phyloP scores from a whole-genome alignment of 2,113 vertebrate species.

The Burhinus bistriatus region DNA sequence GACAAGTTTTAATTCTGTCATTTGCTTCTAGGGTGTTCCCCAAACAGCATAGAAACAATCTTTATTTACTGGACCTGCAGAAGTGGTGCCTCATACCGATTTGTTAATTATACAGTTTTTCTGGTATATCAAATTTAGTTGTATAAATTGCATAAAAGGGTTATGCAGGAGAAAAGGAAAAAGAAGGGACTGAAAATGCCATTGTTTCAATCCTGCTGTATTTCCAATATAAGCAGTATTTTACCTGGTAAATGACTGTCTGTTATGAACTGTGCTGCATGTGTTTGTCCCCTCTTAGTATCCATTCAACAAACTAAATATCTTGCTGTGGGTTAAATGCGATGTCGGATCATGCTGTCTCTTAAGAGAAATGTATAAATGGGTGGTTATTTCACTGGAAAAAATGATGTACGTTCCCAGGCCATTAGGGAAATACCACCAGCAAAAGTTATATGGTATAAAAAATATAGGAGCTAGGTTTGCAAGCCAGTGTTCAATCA shows the following conservation, averaged over 20 bases:
- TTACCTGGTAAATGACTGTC: background rate
- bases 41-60: background rate
- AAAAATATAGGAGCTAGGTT: constrained; percentile 47
- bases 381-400: constrained; percentile 38
- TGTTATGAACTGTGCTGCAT: background rate
- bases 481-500: constrained; percentile 63
- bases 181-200: background rate
- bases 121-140: background rate
- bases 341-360: constrained; percentile 30
- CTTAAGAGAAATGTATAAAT: constrained; percentile 52
- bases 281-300: background rate
- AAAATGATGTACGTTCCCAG: constrained; percentile 17
- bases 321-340: constrained; percentile 47
- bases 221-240: background rate
- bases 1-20: background rate
- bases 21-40: background rate
- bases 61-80: background rate
- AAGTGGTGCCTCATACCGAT: background rate
- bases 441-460: constrained; percentile 27
- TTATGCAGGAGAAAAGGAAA: background rate
- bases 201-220: background rate
- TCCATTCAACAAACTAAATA: constrained; percentile 12
- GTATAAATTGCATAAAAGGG: background rate
- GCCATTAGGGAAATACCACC: constrained; percentile 56
- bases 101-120: background rate